Base-by-base conservation (phyloP, 1,140 invertebrate species). In the Dreissena rostriformis region DNA sequence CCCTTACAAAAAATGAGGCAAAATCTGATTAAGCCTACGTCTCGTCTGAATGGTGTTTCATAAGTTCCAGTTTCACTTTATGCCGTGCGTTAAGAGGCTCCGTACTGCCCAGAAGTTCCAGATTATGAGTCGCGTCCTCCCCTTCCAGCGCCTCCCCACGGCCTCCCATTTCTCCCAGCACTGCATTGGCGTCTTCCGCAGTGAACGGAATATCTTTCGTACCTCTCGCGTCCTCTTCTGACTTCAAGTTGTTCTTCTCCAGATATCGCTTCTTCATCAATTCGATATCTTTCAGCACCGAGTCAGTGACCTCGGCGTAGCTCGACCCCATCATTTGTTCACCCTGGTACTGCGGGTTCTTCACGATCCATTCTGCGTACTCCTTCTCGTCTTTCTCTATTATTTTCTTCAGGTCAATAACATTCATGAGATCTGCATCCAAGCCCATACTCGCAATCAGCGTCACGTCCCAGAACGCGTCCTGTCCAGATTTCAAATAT, bases 81-180 rank as follows among this genome's bases (percentile, higher is more conserved):
- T 87, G 88, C 12, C 85, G 71, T n/a, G 84, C 86, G 73, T 85
- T 87, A 12, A 89, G 71, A 24, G 88, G 88, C 26, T 81, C 82
- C 6, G 88, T 89, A 74, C 73, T 87, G 2, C 88, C 88, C 70
- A 88, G 80, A 15, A 89, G 76, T 73, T 89, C 87, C 8, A 89
- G 73, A 39, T 87, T 81, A 73, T 88, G 87, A 49, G 57, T 80
- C 55, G 75, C 75, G 83, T 88, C 88, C 17, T 87, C 82, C 11
- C 63, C 72, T 0, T 86, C 80, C 52, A 82, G 81, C 61, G 77
- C 71, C 39, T 73, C 28, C 17, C 22, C 57, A n/a, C 12, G 57
- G 57, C 57, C 57, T 2, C n/a, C 63, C 5, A 65, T 71, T 22
- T 63, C 49, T 49, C 73, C 49, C 15, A 77, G 61, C 6, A 78